Evolutionary conservation across 2,888 invertebrate species (phyloP).

Genomic region (Zaprionus obscuricornis): DNA sequence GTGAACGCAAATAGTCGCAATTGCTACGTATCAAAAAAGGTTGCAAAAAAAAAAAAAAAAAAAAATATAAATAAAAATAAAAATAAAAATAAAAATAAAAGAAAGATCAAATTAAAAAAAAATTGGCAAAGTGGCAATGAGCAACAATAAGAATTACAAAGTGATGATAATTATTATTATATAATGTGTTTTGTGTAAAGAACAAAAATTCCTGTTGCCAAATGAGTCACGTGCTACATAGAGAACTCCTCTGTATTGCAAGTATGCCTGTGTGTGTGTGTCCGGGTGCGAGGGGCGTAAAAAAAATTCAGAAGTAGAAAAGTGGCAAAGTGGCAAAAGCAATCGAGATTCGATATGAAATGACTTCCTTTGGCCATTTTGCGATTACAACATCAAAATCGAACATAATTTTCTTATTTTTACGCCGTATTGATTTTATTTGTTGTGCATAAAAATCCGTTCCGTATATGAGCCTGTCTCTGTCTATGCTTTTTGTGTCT

Average conservation of each 20-base stretch:
- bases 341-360: conserved; percentile 33
- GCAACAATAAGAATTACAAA: conserved; percentile 19
- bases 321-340: conserved; percentile 25
- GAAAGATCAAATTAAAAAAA: too few relatives aligned
- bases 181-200: conserved; percentile 49
- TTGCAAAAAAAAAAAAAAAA: conserved; percentile 5
- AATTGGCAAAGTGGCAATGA: background rate
- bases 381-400: conserved; percentile 64
- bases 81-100: too few relatives aligned
- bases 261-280: conserved; percentile 1
- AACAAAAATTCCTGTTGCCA: conserved; percentile 20
- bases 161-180: conserved; percentile 59
- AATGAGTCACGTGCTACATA: conserved; percentile 61
- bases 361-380: conserved; percentile 52
- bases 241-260: conserved; percentile 15
- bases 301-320: conserved; percentile 32
- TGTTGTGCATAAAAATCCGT: conserved; percentile 55
- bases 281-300: conserved; percentile 21
- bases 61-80: too few relatives aligned
- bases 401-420: conserved; percentile 57
- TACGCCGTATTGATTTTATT: conserved; percentile 68
- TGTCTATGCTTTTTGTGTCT: conserved; percentile 7
- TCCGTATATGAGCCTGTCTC: background rate
- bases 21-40: too few relatives aligned
- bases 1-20: too few relatives aligned